phyloP scores from a whole-genome alignment of 2,888 invertebrate species.

The Andrena chrysosceles region DNA sequence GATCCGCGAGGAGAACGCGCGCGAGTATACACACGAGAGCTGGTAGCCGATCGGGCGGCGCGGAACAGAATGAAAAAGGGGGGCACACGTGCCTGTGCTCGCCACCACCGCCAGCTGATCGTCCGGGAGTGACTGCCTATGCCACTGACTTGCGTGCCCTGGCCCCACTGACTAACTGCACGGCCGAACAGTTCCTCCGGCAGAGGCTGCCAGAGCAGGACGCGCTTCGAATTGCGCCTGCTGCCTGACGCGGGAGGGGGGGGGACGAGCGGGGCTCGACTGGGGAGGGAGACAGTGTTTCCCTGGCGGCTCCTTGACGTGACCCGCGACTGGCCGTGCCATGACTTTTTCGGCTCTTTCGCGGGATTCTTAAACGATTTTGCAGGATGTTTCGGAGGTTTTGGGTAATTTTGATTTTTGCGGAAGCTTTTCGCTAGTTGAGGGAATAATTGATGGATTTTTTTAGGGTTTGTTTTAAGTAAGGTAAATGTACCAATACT shows the following conservation, averaged over 20 bases:
- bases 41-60: conserved; percentile 44
- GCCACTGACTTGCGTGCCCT: conserved; percentile 64
- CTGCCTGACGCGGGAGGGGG: conserved; percentile 28
- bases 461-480: no score
- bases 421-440: no score
- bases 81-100: conserved; percentile 55
- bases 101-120: conserved; percentile 67
- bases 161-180: conserved; percentile 64
- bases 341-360: background rate
- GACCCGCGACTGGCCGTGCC: background rate
- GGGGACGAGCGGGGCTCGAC: background rate
- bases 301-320: conserved; percentile 42
- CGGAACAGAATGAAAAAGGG: conserved; percentile 41
- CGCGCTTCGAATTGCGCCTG: conserved; percentile 64
- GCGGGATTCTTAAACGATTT: no score
- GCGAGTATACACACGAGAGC: conserved; percentile 6
- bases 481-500: no score
- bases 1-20: background rate
- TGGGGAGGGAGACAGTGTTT: conserved; percentile 27
- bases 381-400: background rate
- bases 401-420: no score
- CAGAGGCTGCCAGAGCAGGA: conserved; percentile 65
- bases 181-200: conserved; percentile 77
- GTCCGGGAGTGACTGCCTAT: conserved; percentile 71
- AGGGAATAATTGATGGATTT: no score